Evolutionary conservation across 2,797 vertebrate species (phyloP), one percentile per base, ranked within the genome.

Genomic region (Limnodromus scolopaceus): DNA sequence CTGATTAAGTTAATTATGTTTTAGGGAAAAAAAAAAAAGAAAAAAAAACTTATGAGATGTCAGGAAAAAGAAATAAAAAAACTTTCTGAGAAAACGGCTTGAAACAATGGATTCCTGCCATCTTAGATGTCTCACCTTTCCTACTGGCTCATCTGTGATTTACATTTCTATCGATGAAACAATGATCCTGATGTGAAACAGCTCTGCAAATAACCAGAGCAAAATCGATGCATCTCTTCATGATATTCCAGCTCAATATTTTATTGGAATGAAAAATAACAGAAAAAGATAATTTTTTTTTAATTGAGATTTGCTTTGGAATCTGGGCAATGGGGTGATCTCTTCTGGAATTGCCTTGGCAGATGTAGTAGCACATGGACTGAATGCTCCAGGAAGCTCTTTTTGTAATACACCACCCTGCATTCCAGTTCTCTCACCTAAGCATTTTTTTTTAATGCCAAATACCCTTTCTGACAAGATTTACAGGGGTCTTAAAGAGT

Each of bases 31-130:
- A 69, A n/a, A 72, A 28, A 30, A 34, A 87, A 82, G 66, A 79
- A 34, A 11, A 61, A 66, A 61, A 63, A 54, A 92, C 61, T 57
- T 71, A 32, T 27, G 69, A 90, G 49, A 91, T 75, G 43, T 57
- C 1, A 0, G 39, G 43, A 74, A 89, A 96, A 93, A 93, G 61
- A 91, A 81, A 75, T 20, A 70, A 63, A 81, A 92, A 92, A 65
- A 16, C n/a, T 87, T 95, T 94, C 86, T 92, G 79, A 94, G 93
- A 82, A 92, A 95, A 94, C 72, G 69, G 27, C 69, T 96, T 93
- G 69, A 92, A 95, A 92, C 69, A 80, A 78, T 80, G 54, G 83
- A 89, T 90, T 92, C 57, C 49, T 84, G 87, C 71, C 68, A 75
- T 87, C 38, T 71, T 54, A 89, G 48, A 71, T 80, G 64, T 77